These are phyloP conservation scores for Malurus melanocephalus DNA, from an alignment of 2,113 vertebrate genomes.

Conservation along the genomic window DNA sequence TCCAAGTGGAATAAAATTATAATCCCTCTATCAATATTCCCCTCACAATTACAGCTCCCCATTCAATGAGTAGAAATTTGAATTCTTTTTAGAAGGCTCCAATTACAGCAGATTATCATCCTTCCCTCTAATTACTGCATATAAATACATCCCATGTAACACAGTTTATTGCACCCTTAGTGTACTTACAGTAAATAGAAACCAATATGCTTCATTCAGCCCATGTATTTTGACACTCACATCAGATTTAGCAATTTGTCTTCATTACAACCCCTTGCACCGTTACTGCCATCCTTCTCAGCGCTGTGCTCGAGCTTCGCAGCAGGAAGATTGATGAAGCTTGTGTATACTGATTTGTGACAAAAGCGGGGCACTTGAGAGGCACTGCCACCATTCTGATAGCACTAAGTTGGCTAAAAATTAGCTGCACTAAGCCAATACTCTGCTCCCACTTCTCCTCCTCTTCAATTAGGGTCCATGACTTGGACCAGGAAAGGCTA, in stretches of 20 bases:
- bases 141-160: constrained; percentile 12
- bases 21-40: background rate
- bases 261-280: constrained; percentile 35
- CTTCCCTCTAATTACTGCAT: constrained; percentile 39
- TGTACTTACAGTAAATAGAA: constrained; percentile 48
- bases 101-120: constrained; percentile 42
- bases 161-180: constrained; percentile 23
- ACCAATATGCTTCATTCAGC: background rate
- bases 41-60: background rate
- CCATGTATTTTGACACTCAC: constrained; percentile 33
- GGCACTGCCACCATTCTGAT: background rate
- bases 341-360: constrained; percentile 6
- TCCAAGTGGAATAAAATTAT: background rate
- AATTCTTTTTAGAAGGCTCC: constrained; percentile 25
- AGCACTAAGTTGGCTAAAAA: constrained; percentile 18
- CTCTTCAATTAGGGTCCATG: constrained; percentile 28
- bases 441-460: constrained; percentile 7
- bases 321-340: constrained; percentile 49
- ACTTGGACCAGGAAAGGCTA: background rate
- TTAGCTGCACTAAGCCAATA: background rate
- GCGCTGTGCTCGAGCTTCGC: background rate
- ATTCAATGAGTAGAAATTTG: background rate
- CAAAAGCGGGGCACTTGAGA: constrained; percentile 36
- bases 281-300: constrained; percentile 29
- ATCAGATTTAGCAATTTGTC: constrained; percentile 25